Base-by-base conservation (phyloP, 2,888 invertebrate species). In the Coenonympha arcania region DNA sequence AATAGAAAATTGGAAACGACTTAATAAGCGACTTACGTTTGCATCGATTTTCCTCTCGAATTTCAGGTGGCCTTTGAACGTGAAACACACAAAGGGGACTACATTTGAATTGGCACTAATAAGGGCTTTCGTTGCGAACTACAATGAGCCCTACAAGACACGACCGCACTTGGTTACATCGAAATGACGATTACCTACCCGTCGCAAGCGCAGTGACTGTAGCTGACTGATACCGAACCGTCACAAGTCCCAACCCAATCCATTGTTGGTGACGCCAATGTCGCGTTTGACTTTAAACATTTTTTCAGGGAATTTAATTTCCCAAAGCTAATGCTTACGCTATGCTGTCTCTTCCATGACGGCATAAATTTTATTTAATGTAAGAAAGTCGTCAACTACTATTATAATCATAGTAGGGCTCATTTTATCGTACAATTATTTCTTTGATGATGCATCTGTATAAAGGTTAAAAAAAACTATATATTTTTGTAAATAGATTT, bases 91-190 rank as follows among this genome's bases (percentile, higher is more conserved):
- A 64, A 78, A 80, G 65, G 71, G 73, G 87, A 85, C 87, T 87
- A 87, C 87, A 87, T 87, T 86, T 83, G 87, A 87, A 83, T 70
- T 70, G 76, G 71, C 79, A 86, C 81, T 75, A 55, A 69, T 65
- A 76, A 83, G 85, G 83, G 81, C 82, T 84, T 85, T 83, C 79
- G 72, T n/a, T 69, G 67, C 73, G 81, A 83, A 82, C 83, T 85
- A 83, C 80, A 86, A 85, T 83, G 80, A 84, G 82, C 80, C 82
- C 83, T 70, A 68, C 65, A 70, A 65, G 53, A 85, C 79, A 78
- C 85, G 74, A 81, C 84, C 74, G 68, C 75, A 69, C 83, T 68
- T 66, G 60, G 66, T 84, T 77, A 84, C 85, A 83, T 83, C 73
- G 64, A 81, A 68, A 67, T 73, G 65, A 79, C 79, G 77, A 83